A percentile compares a stretch with the other conserved stretches of the same genome.
Conservation (phyloP, 2,797 vertebrate species). For the Pitangus sulphuratus region DNA sequence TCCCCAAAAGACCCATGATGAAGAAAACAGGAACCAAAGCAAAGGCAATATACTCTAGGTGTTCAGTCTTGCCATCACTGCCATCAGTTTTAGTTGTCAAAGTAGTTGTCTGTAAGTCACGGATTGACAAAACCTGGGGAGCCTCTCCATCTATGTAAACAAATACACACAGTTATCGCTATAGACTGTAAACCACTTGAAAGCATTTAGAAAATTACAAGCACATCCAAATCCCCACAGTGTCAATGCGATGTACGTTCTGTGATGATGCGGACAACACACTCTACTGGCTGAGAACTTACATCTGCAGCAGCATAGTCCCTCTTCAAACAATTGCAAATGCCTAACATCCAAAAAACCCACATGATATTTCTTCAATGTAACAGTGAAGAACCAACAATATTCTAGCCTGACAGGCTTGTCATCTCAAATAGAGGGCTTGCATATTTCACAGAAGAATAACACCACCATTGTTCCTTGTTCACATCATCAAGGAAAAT, state of each 20-base stretch:
- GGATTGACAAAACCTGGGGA: not conserved
- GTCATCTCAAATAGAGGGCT: not conserved
- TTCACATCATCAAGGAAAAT: not conserved
- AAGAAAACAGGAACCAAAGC: conserved; percentile 90
- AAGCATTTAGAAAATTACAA: not conserved
- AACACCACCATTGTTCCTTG: not conserved
- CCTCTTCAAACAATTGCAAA: not conserved
- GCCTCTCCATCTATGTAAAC: not conserved
- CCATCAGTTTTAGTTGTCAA: not conserved
- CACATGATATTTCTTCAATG: not conserved
- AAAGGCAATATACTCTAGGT: conserved; percentile 83
- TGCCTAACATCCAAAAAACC: not conserved
- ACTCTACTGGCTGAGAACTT: not conserved
- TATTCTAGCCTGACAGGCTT: not conserved
- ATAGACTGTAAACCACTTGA: not conserved
- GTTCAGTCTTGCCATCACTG: conserved; percentile 18
- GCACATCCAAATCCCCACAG: not conserved
- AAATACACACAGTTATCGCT: conserved; percentile 5
- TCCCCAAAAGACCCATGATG: conserved; percentile 90
- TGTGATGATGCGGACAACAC: not conserved
- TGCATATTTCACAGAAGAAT: not conserved
- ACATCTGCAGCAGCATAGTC: accelerated
- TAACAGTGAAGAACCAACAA: not conserved
- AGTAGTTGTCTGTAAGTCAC: not conserved
- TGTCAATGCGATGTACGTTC: not conserved